A percentile compares a stretch with the other conserved stretches of the same genome.
phyloP scores from a whole-genome alignment of 2,113 vertebrate genomes.

The Crypturellus undulatus region DNA sequence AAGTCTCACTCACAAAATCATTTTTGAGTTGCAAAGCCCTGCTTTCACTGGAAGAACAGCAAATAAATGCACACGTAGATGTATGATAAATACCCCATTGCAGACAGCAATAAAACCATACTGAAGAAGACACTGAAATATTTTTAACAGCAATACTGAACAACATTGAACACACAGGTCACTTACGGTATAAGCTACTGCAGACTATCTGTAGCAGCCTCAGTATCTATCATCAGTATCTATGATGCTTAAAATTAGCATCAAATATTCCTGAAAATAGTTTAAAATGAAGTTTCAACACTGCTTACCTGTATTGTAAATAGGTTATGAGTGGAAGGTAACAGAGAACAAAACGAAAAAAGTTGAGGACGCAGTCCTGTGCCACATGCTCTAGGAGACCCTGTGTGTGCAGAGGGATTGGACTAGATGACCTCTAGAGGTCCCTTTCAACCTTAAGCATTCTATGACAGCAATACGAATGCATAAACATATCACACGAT shows the following conservation, averaged over 20 bases:
- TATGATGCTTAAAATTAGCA: background rate
- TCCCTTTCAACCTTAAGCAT: too few relatives aligned
- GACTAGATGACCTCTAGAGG: too few relatives aligned
- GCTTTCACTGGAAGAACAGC: background rate
- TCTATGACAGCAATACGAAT: too few relatives aligned
- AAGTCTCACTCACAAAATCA: background rate
- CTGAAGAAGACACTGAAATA: background rate
- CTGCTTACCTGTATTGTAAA: background rate
- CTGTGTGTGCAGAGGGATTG: too few relatives aligned
- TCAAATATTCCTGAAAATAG: background rate
- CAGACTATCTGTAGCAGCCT: background rate
- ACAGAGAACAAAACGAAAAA: background rate
- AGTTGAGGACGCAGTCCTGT: too few relatives aligned
- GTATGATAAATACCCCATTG: too few relatives aligned
- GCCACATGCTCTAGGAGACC: too few relatives aligned
- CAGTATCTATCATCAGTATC: background rate
- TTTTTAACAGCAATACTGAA: background rate
- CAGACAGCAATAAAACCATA: background rate
- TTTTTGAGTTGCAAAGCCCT: background rate
- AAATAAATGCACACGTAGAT: background rate
- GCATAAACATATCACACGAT: background rate
- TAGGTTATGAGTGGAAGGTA: background rate
- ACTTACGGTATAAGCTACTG: background rate
- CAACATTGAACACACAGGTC: background rate
- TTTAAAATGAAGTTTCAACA: background rate